phyloP scores from a whole-genome alignment of 2,797 vertebrate genomes.

The Labeo calbasu region DNA sequence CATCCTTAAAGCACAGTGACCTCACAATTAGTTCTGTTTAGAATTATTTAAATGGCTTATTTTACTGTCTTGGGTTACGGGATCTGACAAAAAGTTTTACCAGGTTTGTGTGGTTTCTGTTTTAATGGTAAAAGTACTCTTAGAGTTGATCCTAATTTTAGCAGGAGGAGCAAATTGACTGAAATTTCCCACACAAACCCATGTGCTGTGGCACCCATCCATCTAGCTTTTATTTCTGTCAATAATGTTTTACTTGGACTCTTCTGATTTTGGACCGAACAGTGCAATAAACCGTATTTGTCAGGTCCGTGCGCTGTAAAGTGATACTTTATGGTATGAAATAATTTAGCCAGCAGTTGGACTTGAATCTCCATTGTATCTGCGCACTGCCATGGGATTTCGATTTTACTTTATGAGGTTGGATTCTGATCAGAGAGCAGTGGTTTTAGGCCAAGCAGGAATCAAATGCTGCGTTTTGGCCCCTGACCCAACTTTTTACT shows the following conservation, averaged over 20 bases:
- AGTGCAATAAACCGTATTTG: slow-evolving; percentile 69
- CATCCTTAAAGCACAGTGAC: neutral
- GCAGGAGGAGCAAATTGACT: slow-evolving; percentile 15
- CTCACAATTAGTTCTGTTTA: slow-evolving; percentile 14
- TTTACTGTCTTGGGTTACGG: neutral
- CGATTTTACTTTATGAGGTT: slow-evolving; percentile 35
- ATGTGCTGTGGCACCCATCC: slow-evolving; percentile 2
- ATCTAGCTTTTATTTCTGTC: slow-evolving; percentile 29
- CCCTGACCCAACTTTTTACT: slow-evolving; percentile 3
- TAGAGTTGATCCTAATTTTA: slow-evolving; percentile 6
- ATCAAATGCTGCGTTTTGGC: slow-evolving; percentile 47
- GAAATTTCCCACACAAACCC: slow-evolving; percentile 21
- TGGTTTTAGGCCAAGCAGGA: slow-evolving; percentile 31
- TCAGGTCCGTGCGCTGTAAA: slow-evolving; percentile 36
- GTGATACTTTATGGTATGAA: slow-evolving; percentile 37
- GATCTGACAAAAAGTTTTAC: slow-evolving; percentile 15
- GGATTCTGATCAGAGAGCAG: slow-evolving; percentile 36
- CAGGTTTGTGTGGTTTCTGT: neutral
- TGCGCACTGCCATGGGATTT: slow-evolving; percentile 24
- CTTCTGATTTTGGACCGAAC: slow-evolving; percentile 16
- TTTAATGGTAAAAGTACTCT: slow-evolving; percentile 17
- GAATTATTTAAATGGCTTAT: neutral
- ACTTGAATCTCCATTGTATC: slow-evolving; percentile 29
- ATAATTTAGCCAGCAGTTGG: slow-evolving; percentile 46
- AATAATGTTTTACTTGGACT: slow-evolving; percentile 27